These are phyloP conservation scores for Xestia rhomboidea DNA, from an alignment of 2,888 invertebrate genomes.

Conservation along the genomic window DNA sequence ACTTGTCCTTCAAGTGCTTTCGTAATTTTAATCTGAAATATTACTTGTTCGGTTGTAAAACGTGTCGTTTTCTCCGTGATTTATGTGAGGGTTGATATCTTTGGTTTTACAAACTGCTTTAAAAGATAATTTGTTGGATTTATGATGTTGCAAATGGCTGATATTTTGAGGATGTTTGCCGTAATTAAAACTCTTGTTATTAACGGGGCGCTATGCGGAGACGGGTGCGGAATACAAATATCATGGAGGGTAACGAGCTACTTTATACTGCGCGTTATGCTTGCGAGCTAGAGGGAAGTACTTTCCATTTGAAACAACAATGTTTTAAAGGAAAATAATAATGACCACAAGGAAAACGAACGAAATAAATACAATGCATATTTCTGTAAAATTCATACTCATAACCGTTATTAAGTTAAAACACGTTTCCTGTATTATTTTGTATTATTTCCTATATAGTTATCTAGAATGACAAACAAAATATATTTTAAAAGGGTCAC, in stretches of 20 bases:
- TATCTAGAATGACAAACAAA: background rate
- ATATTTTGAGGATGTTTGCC: conserved; percentile 57
- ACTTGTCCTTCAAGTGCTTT: conserved; percentile 49
- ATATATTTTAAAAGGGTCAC: background rate
- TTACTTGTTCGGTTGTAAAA: conserved; percentile 56
- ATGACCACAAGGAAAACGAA: background rate
- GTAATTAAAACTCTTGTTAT: conserved; percentile 62
- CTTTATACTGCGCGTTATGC: conserved; percentile 42
- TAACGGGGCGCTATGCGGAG: conserved; percentile 36
- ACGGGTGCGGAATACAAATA: conserved; percentile 52
- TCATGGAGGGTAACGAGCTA: conserved; percentile 55
- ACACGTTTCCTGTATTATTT: background rate
- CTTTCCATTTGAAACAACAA: background rate
- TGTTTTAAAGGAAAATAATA: background rate
- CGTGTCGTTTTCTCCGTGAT: conserved; percentile 46
- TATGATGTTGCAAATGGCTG: conserved; percentile 50
- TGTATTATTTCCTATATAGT: background rate
- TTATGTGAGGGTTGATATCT: conserved; percentile 55
- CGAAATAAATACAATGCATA: background rate
- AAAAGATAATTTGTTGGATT: conserved; percentile 58
- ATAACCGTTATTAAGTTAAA: background rate
- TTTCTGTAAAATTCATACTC: background rate
- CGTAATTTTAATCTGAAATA: conserved; percentile 56
- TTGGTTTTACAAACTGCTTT: conserved; percentile 51
- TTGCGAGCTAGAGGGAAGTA: background rate